phyloP scores from a whole-genome alignment of 1,140 invertebrate genomes.

The Ips typographus region DNA sequence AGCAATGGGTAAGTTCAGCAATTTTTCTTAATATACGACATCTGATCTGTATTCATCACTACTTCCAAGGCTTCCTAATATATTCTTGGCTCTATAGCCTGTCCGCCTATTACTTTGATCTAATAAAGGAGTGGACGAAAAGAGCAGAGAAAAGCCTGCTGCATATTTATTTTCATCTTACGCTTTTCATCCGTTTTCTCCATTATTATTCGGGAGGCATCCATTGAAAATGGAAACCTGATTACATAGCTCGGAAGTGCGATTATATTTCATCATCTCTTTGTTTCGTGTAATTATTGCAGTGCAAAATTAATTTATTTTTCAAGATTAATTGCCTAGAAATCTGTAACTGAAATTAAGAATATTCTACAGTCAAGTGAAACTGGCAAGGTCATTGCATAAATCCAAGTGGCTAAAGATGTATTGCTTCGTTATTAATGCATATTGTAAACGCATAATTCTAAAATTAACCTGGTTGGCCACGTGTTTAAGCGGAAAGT shows the following conservation, averaged over 20 bases:
- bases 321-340: conserved; percentile 2
- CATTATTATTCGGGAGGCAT: conserved; percentile 37
- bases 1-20: background rate
- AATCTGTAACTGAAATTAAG: background rate
- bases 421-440: background rate
- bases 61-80: background rate
- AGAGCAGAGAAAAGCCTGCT: conserved; percentile 31
- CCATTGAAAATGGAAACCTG: conserved; percentile 39
- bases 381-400: background rate
- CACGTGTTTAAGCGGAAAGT: conserved; percentile 4
- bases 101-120: conserved; percentile 23
- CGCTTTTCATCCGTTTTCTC: conserved; percentile 33
- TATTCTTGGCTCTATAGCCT: conserved; percentile 8
- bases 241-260: conserved; percentile 35
- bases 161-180: conserved; percentile 41
- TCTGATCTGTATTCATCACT: conserved; percentile 11
- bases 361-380: background rate
- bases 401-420: background rate
- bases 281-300: conserved; percentile 40
- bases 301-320: conserved; percentile 35
- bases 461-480: conserved; percentile 1
- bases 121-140: conserved; percentile 33
- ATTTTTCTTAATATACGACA: conserved; percentile 4
- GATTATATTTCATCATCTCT: conserved; percentile 40
- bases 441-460: background rate